Conservation (phyloP, 2,888 invertebrate genomes). For the Drosophila mulleri region DNA sequence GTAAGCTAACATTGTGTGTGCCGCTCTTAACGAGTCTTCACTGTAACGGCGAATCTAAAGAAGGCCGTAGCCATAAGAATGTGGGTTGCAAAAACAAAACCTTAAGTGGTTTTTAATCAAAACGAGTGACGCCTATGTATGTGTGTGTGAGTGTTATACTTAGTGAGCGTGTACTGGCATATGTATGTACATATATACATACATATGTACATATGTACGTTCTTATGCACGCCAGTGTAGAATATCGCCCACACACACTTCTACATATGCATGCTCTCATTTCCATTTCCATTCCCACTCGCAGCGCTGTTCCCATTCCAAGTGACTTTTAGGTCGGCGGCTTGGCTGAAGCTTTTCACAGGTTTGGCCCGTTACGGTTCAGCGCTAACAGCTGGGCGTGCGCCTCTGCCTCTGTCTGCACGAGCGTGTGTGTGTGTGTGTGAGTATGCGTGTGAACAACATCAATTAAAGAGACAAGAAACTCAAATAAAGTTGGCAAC, state of each 20-base stretch:
- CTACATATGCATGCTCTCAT: constrained; percentile 36
- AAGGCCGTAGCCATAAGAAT: constrained; percentile 61
- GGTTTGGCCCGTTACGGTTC: constrained; percentile 77
- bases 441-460: constrained; percentile 65
- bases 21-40: constrained; percentile 30
- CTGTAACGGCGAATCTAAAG: constrained; percentile 52
- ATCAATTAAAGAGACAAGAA: constrained; percentile 63
- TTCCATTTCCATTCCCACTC: constrained; percentile 45
- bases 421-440: constrained; percentile 1
- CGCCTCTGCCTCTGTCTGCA: constrained; percentile 5
- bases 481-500: constrained; percentile 58
- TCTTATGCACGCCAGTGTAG: constrained; percentile 11
- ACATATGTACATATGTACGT: background rate
- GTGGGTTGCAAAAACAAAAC: constrained; percentile 76
- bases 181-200: background rate
- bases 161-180: constrained; percentile 31
- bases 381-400: constrained; percentile 66
- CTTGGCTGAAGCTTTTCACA: constrained; percentile 55
- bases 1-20: constrained; percentile 8
- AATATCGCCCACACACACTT: constrained; percentile 36
- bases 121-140: constrained; percentile 56
- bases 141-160: constrained; percentile 35
- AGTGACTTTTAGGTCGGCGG: constrained; percentile 43
- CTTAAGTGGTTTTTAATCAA: constrained; percentile 78
- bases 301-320: constrained; percentile 53